These are phyloP conservation scores for Bambusicola thoracicus DNA, from an alignment of 2,113 vertebrate genomes.

Conservation along the genomic window DNA sequence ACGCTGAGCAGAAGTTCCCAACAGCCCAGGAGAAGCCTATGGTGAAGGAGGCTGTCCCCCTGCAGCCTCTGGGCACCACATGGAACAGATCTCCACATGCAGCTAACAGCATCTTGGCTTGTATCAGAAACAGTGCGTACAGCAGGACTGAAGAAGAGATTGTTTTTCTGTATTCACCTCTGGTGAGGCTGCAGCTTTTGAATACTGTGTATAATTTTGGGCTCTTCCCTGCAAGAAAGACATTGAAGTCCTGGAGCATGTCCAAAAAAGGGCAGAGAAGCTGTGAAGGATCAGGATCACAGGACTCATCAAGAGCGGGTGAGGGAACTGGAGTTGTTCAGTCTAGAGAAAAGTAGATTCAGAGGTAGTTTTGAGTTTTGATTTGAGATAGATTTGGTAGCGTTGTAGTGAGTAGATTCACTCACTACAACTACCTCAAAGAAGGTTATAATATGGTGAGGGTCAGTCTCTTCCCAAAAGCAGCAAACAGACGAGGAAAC, in stretches of 20 bases:
- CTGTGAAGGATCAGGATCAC: background rate
- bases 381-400: too few species aligned
- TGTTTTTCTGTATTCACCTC: background rate
- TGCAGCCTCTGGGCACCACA: background rate
- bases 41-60: too few species aligned
- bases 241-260: background rate
- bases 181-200: background rate
- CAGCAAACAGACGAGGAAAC: background rate
- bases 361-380: too few species aligned
- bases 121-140: background rate
- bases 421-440: background rate
- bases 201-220: background rate
- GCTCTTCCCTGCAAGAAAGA: background rate
- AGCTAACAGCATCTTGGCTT: background rate
- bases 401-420: too few species aligned
- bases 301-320: background rate
- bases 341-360: background rate
- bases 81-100: too few species aligned
- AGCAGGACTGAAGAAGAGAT: background rate
- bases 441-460: background rate
- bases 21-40: background rate
- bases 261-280: background rate
- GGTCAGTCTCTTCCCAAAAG: background rate
- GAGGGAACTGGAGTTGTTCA: background rate
- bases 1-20: background rate